Base-by-base conservation (phyloP, 2,797 vertebrate genomes). In the Gallinago nigripennis region DNA sequence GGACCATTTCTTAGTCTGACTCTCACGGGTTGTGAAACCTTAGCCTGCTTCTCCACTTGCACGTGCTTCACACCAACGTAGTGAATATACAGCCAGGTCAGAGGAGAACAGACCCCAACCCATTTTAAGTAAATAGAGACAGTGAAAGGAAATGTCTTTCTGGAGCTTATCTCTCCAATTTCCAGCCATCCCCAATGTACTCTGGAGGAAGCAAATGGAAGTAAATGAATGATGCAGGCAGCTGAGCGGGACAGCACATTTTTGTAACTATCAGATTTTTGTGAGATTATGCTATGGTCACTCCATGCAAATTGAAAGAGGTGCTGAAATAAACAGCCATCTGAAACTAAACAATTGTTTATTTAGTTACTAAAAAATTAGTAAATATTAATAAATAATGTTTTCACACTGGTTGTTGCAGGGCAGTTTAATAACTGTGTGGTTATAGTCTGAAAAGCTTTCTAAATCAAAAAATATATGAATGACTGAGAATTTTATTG, bases 91-190 rank as follows among this genome's bases (percentile, higher is more conserved):
- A 53, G 7, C 3, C 7, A 43, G 7, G 19, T 61, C 33, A 64
- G 13, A 57, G 23, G 7, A 75, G 27, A 53, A 12, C 30, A 39
- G 28, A 11, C 0, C 2, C 2, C 0, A 1, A 56, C 4, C 2
- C 6, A 3, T 73, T 70, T 69, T n/a, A 63, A 11, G 33, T 15
- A 75, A 46, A 33, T 16, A 9, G 46, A 69, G 39, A 11, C 7
- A 19, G 12, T 30, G 25, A 68, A 90, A 85, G 46, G 11, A 70
- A 80, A 13, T 20, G 24, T 30, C 10, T 30, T 86, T 86, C 61
- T 88, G 39, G 19, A 86, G 12, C 6, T 70, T 6, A 21, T 48
- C 12, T 46, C 12, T 71, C 17, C 18, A 25, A 7, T 72, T 72
- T 64, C 24, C 28, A 61, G 23, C 3, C 30, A 68, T 21, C 9